These are phyloP conservation scores for Passer montanus DNA, from an alignment of 2,113 vertebrate genomes.

Conservation along the genomic window DNA sequence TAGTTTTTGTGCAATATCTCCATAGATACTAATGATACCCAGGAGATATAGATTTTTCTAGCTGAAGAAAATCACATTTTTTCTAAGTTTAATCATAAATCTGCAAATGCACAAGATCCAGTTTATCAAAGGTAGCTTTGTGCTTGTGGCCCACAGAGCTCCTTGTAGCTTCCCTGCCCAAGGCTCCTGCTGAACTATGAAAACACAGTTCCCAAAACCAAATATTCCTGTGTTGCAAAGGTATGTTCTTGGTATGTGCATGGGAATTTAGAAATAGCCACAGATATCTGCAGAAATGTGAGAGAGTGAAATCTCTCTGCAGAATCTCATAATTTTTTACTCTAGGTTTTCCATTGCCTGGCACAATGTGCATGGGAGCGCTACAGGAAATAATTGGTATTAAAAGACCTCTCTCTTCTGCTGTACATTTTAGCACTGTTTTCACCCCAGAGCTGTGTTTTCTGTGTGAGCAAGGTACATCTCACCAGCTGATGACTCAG, in stretches of 20 bases:
- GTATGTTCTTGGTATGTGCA: conserved; percentile 12
- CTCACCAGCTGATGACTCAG: conserved; percentile 4
- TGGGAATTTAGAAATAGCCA: conserved; percentile 29
- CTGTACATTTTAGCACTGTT: not conserved
- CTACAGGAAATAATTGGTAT: conserved; percentile 18
- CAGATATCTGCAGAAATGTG: conserved; percentile 52
- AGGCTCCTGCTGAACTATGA: conserved; percentile 3
- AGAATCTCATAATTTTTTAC: conserved; percentile 7
- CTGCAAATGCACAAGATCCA: not conserved
- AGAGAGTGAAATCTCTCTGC: conserved; percentile 49
- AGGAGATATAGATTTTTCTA: conserved; percentile 39
- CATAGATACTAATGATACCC: conserved; percentile 39
- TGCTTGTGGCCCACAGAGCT: not conserved
- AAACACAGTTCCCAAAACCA: conserved; percentile 49
- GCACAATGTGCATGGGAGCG: not conserved
- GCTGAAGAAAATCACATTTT: conserved; percentile 29
- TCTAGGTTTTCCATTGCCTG: conserved; percentile 38
- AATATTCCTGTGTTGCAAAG: conserved; percentile 61
- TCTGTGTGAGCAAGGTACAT: not conserved
- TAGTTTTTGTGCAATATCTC: conserved; percentile 10
- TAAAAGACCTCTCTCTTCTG: not conserved
- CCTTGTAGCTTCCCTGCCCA: not conserved
- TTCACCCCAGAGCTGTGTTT: conserved; percentile 21
- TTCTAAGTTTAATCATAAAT: conserved; percentile 39
- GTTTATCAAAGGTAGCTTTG: conserved; percentile 57